Evolutionary conservation across 2,113 vertebrate genomes (phyloP).

Genomic region (Chloebia gouldiae): DNA sequence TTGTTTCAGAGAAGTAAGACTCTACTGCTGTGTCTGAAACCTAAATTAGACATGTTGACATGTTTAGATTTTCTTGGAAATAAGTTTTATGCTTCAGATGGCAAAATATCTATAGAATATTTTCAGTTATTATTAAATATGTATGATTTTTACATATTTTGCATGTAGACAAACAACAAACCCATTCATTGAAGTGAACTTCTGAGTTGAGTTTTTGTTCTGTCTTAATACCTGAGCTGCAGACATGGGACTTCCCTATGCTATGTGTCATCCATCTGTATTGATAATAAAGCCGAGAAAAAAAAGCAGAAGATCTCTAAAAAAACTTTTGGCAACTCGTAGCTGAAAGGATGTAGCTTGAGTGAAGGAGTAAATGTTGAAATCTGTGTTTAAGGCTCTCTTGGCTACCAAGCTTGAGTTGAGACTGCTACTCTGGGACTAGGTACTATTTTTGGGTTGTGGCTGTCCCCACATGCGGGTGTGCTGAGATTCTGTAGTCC

Average conservation of each 20-base stretch:
- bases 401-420: background rate
- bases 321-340: background rate
- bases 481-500: background rate
- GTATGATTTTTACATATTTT: background rate
- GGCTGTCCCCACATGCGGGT: rapidly evolving
- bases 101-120: background rate
- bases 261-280: background rate
- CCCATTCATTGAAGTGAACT: background rate
- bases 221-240: background rate
- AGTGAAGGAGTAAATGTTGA: background rate
- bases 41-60: background rate
- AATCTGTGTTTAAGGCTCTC: background rate
- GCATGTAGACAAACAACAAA: background rate
- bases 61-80: background rate
- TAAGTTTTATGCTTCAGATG: background rate
- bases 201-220: background rate
- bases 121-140: background rate
- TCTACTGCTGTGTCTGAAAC: background rate
- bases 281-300: background rate
- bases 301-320: background rate
- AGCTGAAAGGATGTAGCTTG: background rate
- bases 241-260: background rate
- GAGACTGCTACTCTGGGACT: background rate
- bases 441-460: background rate
- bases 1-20: background rate